A percentile compares a stretch with the other conserved stretches of the same genome.
Conservation (phyloP, 2,888 invertebrate genomes). For the Epiblema foenella region DNA sequence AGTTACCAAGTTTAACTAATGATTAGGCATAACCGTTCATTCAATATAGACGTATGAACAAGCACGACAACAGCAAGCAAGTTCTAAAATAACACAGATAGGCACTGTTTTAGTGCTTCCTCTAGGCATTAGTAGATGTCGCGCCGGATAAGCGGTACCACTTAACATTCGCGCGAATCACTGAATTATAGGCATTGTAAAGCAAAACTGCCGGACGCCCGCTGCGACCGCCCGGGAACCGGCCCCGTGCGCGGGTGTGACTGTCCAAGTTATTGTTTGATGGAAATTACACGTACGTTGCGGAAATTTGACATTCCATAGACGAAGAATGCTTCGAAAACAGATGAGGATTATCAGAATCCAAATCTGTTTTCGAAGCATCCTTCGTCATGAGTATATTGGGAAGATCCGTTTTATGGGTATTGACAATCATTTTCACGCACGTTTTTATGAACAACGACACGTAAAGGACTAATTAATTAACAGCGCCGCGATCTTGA, state of each 20-base stretch:
- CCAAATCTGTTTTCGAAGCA: too few species aligned
- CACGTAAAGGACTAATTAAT: too few species aligned
- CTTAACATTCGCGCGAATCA: conserved; percentile 78
- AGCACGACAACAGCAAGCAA: conserved; percentile 13
- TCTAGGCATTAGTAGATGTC: conserved; percentile 70
- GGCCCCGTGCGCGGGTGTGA: conserved; percentile 50
- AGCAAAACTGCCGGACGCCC: conserved; percentile 66
- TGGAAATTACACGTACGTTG: background rate
- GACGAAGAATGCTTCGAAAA: background rate
- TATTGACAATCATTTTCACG: too few species aligned
- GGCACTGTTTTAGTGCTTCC: conserved; percentile 72
- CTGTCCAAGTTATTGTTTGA: conserved; percentile 22
- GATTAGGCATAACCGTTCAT: conserved; percentile 24
- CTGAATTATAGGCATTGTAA: conserved; percentile 79
- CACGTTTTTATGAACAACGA: too few species aligned
- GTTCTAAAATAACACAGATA: conserved; percentile 43
- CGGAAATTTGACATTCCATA: background rate
- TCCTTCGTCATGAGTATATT: too few species aligned
- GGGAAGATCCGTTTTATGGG: too few species aligned
- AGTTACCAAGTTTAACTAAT: conserved; percentile 15
- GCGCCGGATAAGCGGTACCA: conserved; percentile 68
- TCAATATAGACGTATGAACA: conserved; percentile 24
- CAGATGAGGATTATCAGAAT: background rate
- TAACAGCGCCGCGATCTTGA: too few species aligned
- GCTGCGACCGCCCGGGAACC: conserved; percentile 79